Percentiles rank a stretch among this genome's conserved stretches.
Evolutionary conservation across 2,888 invertebrate species (phyloP).

Genomic region (Fabriciana adippe): DNA sequence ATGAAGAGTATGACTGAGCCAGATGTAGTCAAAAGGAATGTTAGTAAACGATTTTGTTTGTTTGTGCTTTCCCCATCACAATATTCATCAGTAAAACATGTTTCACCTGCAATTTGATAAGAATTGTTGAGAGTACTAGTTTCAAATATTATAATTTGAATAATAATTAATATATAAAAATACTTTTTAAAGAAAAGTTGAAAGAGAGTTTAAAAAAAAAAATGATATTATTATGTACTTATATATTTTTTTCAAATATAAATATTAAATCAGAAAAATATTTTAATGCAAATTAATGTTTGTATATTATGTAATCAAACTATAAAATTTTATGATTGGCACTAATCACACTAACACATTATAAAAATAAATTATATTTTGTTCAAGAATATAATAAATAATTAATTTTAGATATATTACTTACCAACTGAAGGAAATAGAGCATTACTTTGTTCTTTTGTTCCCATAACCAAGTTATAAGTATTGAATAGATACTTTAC

Average conservation of each 20-base stretch:
- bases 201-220: too few species aligned
- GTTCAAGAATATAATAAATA: too few species aligned
- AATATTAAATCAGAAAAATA: too few species aligned
- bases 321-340: too few species aligned
- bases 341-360: neutral
- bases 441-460: constrained; percentile 63
- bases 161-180: too few species aligned
- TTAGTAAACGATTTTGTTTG: constrained; percentile 73
- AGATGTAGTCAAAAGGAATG: constrained; percentile 86
- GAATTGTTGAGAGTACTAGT: neutral
- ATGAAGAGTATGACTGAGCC: constrained; percentile 87
- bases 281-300: too few species aligned
- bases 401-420: constrained; percentile 34
- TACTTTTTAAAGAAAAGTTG: too few species aligned
- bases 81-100: constrained; percentile 68
- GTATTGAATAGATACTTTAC: constrained; percentile 59
- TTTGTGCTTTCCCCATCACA: constrained; percentile 65
- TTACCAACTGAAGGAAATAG: constrained; percentile 68
- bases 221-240: too few species aligned
- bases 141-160: neutral
- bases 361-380: neutral
- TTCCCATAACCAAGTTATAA: constrained; percentile 64
- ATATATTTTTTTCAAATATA: too few species aligned
- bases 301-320: too few species aligned
- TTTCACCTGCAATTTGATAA: constrained; percentile 56